Evolutionary conservation across 2,797 vertebrate species (phyloP).

Genomic region (Coccyzus lansbergi): DNA sequence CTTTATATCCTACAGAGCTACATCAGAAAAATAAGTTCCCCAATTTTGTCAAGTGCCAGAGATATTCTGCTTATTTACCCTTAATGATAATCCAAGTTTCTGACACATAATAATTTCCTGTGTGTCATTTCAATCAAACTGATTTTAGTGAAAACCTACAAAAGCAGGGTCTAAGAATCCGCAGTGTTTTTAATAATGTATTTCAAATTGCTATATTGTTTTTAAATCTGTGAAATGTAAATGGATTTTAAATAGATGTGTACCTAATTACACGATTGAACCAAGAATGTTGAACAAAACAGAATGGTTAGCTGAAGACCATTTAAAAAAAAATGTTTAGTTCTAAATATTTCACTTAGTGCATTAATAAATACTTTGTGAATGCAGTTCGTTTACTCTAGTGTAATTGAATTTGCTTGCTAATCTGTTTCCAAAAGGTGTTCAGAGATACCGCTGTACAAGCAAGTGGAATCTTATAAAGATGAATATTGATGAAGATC

Average conservation of each 20-base stretch:
- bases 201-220: constrained; percentile 58
- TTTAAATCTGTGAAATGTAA: constrained; percentile 65
- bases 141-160: constrained; percentile 55
- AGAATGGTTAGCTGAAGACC: constrained; percentile 37
- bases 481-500: constrained; percentile 79
- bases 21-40: constrained; percentile 48
- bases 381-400: constrained; percentile 70
- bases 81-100: constrained; percentile 66
- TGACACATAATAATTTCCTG: constrained; percentile 69
- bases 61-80: constrained; percentile 68
- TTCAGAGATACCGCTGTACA: constrained; percentile 76
- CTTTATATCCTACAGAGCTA: constrained; percentile 27
- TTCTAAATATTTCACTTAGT: constrained; percentile 66
- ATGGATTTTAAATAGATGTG: constrained; percentile 34
- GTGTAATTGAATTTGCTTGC: constrained; percentile 75
- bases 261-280: constrained; percentile 59
- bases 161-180: constrained; percentile 34
- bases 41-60: constrained; percentile 61
- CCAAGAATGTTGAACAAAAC: constrained; percentile 38
- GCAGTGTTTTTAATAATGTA: constrained; percentile 12
- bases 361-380: constrained; percentile 70
- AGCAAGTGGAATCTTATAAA: constrained; percentile 71
- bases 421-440: constrained; percentile 77
- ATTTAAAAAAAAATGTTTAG: constrained; percentile 52
- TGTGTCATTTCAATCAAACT: constrained; percentile 66